Evolutionary conservation across 2,888 invertebrate species (phyloP).

Genomic region (Drosophila robusta): DNA sequence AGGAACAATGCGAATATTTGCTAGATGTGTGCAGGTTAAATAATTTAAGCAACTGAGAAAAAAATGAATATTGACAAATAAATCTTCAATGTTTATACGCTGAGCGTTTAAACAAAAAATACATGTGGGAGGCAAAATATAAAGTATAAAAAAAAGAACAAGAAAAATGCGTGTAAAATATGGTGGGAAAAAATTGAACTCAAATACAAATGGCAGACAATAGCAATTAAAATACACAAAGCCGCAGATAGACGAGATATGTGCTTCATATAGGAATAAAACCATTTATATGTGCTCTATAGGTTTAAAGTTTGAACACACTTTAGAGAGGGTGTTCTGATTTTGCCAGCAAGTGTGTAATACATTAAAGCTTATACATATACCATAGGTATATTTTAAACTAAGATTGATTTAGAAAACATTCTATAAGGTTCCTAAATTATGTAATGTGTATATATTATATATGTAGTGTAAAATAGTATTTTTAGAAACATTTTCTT

Average conservation of each 20-base stretch:
- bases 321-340: neutral
- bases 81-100: constrained; percentile 36
- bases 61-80: constrained; percentile 16
- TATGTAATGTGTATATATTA: too few relatives aligned
- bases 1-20: constrained; percentile 39
- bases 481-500: too few relatives aligned
- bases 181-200: neutral
- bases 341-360: too few relatives aligned
- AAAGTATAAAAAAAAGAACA: constrained; percentile 8
- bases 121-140: neutral
- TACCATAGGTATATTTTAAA: too few relatives aligned
- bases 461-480: too few relatives aligned
- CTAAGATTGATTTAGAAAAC: too few relatives aligned
- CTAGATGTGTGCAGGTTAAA: constrained; percentile 23
- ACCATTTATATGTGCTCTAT: neutral
- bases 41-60: constrained; percentile 14
- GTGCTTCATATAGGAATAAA: constrained; percentile 6
- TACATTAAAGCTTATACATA: too few relatives aligned
- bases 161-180: constrained; percentile 1
- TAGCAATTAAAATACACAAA: constrained; percentile 51
- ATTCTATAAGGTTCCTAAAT: too few relatives aligned
- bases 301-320: neutral
- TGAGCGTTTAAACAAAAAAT: constrained; percentile 25
- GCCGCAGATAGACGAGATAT: constrained; percentile 21
- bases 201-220: constrained; percentile 32